Evolutionary conservation across 2,888 invertebrate species (phyloP).

Genomic region (Scrobipalpa costella): DNA sequence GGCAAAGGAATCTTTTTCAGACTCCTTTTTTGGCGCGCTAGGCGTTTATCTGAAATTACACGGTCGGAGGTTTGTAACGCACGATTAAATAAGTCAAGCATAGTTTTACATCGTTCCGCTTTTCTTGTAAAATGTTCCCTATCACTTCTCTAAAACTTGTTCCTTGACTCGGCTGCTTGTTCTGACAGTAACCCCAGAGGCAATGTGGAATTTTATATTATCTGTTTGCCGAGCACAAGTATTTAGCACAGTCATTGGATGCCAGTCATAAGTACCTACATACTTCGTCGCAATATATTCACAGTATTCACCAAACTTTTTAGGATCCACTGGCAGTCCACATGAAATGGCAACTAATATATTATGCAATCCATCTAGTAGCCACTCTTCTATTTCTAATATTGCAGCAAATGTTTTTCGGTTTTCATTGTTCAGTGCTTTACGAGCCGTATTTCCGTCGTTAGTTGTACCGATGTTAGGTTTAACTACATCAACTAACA

Average conservation of each 20-base stretch:
- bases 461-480: conserved; percentile 16
- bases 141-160: conserved; percentile 7
- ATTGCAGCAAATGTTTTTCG: conserved; percentile 9
- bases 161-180: conserved; percentile 4
- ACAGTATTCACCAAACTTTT: not conserved
- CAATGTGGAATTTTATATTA: not conserved
- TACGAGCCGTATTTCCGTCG: conserved; percentile 20
- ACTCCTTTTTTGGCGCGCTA: not conserved
- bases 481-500: conserved; percentile 11
- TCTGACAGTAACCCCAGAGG: not conserved
- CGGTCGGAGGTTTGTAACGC: not conserved
- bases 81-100: not conserved
- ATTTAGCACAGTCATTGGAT: conserved; percentile 6
- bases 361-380: conserved; percentile 12
- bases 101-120: not conserved
- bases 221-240: not conserved
- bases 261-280: not conserved
- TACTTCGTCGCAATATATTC: not conserved
- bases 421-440: not conserved
- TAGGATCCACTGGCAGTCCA: not conserved
- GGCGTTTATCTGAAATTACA: not conserved
- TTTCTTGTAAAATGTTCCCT: not conserved
- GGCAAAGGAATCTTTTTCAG: not conserved
- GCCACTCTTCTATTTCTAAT: conserved; percentile 10
- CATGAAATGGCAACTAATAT: conserved; percentile 6